These are phyloP conservation scores for Rhegmatorhina hoffmannsi DNA, from an alignment of 2,113 vertebrate species.

Conservation along the genomic window DNA sequence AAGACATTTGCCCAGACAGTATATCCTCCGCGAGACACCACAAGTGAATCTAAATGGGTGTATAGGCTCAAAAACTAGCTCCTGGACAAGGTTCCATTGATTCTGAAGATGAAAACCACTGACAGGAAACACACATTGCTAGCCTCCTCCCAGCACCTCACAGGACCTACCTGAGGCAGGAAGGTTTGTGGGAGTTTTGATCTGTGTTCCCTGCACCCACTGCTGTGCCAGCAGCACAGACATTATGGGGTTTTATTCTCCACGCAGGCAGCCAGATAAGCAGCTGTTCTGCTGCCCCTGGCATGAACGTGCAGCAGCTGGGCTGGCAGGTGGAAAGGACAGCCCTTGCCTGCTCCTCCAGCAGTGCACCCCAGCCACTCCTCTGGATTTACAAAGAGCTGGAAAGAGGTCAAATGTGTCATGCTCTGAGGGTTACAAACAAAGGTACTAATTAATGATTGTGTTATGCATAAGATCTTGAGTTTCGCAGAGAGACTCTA, in stretches of 20 bases:
- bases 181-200: neutral
- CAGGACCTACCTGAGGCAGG: neutral
- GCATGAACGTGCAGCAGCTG: accelerated
- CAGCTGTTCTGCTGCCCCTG: neutral
- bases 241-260: accelerated
- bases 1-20: neutral
- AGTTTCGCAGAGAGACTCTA: neutral
- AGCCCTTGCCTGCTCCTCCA: accelerated
- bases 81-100: neutral
- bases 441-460: neutral
- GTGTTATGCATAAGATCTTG: neutral
- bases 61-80: neutral
- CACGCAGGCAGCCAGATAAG: accelerated
- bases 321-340: neutral
- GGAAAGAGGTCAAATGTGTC: neutral
- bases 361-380: neutral
- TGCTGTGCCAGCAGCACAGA: neutral
- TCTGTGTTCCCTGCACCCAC: neutral
- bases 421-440: neutral
- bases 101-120: neutral
- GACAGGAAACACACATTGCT: accelerated
- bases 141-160: neutral
- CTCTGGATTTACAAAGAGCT: accelerated
- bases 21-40: neutral
- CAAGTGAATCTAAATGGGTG: neutral